phyloP scores from a whole-genome alignment of 2,888 invertebrate species.

The Diaperis boleti region DNA sequence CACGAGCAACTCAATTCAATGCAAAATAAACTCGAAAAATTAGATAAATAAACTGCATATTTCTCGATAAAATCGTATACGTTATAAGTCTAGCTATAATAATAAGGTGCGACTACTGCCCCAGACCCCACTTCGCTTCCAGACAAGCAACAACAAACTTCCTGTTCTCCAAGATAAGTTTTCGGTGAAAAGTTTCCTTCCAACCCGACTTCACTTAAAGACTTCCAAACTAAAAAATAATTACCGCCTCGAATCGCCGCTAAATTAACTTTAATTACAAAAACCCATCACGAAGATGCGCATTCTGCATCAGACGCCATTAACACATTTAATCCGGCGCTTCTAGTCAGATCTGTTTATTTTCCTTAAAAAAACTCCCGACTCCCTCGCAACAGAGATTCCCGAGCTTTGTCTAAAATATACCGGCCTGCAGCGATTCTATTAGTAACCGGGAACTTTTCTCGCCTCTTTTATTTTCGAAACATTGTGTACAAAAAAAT shows the following conservation, averaged over 20 bases:
- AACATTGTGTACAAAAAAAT: conserved; percentile 6
- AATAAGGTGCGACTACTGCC: too few species aligned
- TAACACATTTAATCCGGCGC: conserved; percentile 9
- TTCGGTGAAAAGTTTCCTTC: background rate
- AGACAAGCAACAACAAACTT: background rate
- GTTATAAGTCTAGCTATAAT: too few species aligned
- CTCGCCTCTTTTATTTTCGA: conserved; percentile 2
- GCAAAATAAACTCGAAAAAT: too few species aligned
- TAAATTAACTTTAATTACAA: too few species aligned
- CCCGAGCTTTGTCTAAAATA: conserved; percentile 12
- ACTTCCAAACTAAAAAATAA: too few species aligned
- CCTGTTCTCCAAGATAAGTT: background rate
- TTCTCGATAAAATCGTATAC: too few species aligned
- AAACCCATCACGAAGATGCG: conserved; percentile 27
- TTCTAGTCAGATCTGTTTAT: conserved; percentile 16
- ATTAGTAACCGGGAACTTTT: conserved; percentile 10
- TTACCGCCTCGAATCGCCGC: conserved; percentile 15
- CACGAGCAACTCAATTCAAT: too few species aligned
- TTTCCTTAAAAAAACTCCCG: conserved; percentile 19
- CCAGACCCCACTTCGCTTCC: too few species aligned
- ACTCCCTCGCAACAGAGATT: conserved; percentile 23
- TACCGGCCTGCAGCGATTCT: conserved; percentile 1
- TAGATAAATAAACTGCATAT: too few species aligned
- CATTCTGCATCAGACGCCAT: conserved; percentile 24
- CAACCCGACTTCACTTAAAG: conserved; percentile 4